Base-by-base conservation (phyloP, 2,888 invertebrate genomes). In the Rotaria macrura region DNA sequence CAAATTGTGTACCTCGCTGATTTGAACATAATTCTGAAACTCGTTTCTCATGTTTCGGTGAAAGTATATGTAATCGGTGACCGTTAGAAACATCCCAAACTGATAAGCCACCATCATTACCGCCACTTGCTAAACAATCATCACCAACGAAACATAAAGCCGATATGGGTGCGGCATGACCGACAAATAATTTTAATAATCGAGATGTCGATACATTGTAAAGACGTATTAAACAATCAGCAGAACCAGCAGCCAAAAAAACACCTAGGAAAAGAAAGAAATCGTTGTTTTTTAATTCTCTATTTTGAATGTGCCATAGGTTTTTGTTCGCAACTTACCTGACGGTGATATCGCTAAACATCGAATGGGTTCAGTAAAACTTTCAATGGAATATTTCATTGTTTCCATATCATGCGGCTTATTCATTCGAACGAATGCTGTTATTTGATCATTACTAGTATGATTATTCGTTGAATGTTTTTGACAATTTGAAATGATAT, bases 81-180 rank as follows among this genome's bases (percentile, higher is more conserved):
- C 90, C 90, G 84, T 88, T 88, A 6, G 87, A 87, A 23, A 89
- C 87, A 87, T 90, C 88, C 91, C 91, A 91, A 2, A 91, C 87
- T 85, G 89, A 89, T 86, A 90, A 87, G 9, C 88, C 89, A 72
- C 88, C 88, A 86, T 91, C 91, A 10, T 88, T 87, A 3, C 90
- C 90, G 6, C 90, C 89, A 87, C 89, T 89, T 87, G 89, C 90
- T 55, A 91, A 87, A 10, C 88, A 87, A 7, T 87, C 85, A 20
- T 87, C 87, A 10, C 89, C 89, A 38, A 89, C 89, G 88, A 90
- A 91, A 87, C 90, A 90, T n/a, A 91, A 88, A 84, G 88, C 89
- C 87, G 88, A 74, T 87, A 87, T 84, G 89, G 40, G 87, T 90
- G 90, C 89, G 89, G 88, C 10, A 83, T 86, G 86, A 34, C 86